Evolutionary conservation across 2,888 invertebrate genomes (phyloP), one percentile per base, ranked within the genome.

Genomic region (Habroteleia sp.): DNA sequence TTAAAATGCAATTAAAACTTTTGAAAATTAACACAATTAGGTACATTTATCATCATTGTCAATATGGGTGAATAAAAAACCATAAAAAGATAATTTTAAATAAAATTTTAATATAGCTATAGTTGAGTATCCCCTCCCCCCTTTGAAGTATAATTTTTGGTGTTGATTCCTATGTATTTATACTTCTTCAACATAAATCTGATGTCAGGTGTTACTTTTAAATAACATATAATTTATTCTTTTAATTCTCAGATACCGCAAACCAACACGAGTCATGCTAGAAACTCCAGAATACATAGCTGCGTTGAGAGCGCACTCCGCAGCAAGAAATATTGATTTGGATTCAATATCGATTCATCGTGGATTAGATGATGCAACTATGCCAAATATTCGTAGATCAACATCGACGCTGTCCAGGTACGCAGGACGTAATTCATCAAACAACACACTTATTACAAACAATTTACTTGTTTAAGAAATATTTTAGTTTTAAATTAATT

Each of bases 331-430:
- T 48, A 82, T 87, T 31, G 91, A 91, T 23, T 77, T 92, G 37
- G 95, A 95, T 83, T 89, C 92, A 0, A 92, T 96, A 27, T 94
- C 94, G 0, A 92, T 96, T 7, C 96, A 96, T 84, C 90, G 95
- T 5, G 96, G 96, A 0, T 88, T 96, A 10, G 96, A 96, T 81
- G 94, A 94, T 81, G 89, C 92, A 62, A 91, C 91, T 14, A 82
- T 89, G 33, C 89, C 90, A 23, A 89, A 88, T 44, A 88, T 89
- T 75, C 88, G 86, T 56, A 88, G 89, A 41, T 91, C 91, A 42
- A 89, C 89, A 31, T 91, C 91, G 35, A 89, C 91, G 8, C 80
- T 92, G 39, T 91, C 91, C 77, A 91, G 91, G 89, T 90, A 89
- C 65, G 86, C 66, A 6, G 54, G 48, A 1, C 13, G 6, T 0